phyloP scores from a whole-genome alignment of 2,113 vertebrate genomes.

The Bombycilla garrulus region DNA sequence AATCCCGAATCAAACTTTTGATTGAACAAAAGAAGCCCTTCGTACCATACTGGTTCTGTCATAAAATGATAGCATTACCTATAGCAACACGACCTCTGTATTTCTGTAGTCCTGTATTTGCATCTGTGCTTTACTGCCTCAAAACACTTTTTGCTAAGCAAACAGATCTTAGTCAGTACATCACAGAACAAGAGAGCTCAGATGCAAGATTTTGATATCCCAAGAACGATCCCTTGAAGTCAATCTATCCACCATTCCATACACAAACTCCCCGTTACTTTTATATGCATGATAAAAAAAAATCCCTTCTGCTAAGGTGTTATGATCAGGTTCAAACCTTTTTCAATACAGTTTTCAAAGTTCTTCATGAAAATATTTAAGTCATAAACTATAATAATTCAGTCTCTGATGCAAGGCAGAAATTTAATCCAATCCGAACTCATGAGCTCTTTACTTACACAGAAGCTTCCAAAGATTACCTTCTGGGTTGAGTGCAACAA shows the following conservation, averaged over 20 bases:
- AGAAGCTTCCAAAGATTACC: neutral
- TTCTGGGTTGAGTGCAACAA: neutral
- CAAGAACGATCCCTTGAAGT: neutral
- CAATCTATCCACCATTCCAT: neutral
- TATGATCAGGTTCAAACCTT: fast-evolving
- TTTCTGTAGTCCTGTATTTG: neutral
- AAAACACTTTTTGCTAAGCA: neutral
- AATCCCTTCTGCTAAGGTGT: neutral
- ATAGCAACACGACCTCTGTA: neutral
- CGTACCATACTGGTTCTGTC: neutral
- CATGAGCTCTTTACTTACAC: neutral
- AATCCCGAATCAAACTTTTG: neutral
- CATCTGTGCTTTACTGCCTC: neutral
- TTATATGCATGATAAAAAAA: neutral
- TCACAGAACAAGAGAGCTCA: neutral
- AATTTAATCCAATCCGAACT: neutral
- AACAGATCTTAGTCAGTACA: neutral
- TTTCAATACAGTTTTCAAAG: neutral
- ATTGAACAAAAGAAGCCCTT: neutral
- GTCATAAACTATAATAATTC: neutral
- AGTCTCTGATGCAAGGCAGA: neutral
- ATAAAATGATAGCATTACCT: neutral
- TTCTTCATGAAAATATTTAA: neutral
- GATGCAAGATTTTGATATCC: neutral
- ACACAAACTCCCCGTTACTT: neutral